Percentiles rank a stretch among this genome's conserved stretches.
phyloP scores from a whole-genome alignment of 2,797 vertebrate genomes.

The Lepilemur septentrionalis region DNA sequence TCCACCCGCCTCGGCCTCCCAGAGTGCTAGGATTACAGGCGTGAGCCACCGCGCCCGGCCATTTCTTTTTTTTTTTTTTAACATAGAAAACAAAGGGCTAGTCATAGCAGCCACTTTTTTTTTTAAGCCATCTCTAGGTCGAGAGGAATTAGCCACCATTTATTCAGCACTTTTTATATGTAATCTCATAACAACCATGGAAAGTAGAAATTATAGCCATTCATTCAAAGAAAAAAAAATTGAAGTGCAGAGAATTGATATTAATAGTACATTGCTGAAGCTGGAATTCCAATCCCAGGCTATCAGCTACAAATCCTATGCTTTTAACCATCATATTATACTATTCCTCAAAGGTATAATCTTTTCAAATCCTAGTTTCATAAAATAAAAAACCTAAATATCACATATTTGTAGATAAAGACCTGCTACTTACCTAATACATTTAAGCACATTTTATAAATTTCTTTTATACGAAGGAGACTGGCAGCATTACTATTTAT shows the following conservation, averaged over 20 bases:
- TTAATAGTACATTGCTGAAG: background rate
- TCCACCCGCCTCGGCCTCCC: too few relatives aligned
- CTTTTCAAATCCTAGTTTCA: background rate
- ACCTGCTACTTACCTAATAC: background rate
- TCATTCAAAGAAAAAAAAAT: background rate
- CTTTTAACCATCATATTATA: background rate
- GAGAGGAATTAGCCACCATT: background rate
- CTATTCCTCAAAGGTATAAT: background rate
- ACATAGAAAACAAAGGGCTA: constrained; percentile 68
- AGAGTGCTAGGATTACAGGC: too few relatives aligned
- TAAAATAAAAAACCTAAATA: background rate
- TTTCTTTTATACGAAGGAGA: constrained; percentile 85
- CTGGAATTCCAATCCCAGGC: background rate
- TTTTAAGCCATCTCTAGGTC: too few relatives aligned
- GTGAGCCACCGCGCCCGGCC: too few relatives aligned
- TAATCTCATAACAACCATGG: background rate
- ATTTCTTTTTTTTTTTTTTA: constrained; percentile 70
- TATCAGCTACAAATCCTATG: background rate
- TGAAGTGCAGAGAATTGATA: background rate
- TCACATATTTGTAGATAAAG: background rate
- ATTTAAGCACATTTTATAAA: background rate
- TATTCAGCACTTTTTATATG: background rate
- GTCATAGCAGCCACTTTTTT: background rate
- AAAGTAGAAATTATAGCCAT: background rate
- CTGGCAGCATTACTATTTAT: constrained; percentile 84